A percentile compares a stretch with the other conserved stretches of the same genome.
Evolutionary conservation across 2,113 vertebrate genomes (phyloP).

Genomic region (Numida meleagris): DNA sequence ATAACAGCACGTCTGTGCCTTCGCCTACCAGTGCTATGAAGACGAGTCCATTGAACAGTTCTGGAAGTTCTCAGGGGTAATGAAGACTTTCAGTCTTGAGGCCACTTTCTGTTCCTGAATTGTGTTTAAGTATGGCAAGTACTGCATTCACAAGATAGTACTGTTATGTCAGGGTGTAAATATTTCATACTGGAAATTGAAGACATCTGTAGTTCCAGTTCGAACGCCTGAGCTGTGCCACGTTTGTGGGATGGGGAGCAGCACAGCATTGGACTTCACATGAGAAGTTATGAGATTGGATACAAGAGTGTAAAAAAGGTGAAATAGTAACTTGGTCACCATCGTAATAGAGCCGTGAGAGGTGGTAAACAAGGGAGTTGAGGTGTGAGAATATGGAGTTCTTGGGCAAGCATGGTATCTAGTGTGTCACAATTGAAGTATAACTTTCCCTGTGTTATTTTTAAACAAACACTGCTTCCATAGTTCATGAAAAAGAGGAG

Average conservation of each 20-base stretch:
- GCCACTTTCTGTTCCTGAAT: background rate
- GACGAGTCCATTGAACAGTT: constrained; percentile 81
- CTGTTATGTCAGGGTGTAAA: background rate
- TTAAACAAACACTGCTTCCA: background rate
- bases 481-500: background rate
- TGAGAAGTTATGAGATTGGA: background rate
- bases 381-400: background rate
- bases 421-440: background rate
- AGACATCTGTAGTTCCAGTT: background rate
- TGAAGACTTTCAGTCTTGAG: background rate
- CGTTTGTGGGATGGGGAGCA: background rate
- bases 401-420: background rate
- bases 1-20: constrained; percentile 93
- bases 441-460: background rate
- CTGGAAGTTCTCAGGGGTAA: constrained; percentile 88
- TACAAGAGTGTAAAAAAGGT: background rate
- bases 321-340: background rate
- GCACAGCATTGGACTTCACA: background rate
- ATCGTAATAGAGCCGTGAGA: background rate
- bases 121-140: background rate
- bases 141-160: accelerated
- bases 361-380: background rate
- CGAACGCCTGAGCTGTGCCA: background rate
- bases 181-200: background rate
- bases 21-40: constrained; percentile 85